A percentile compares a stretch with the other conserved stretches of the same genome.
These are phyloP conservation scores for Ranitomeya variabilis DNA, from an alignment of 2,113 vertebrate species.

Conservation along the genomic window DNA sequence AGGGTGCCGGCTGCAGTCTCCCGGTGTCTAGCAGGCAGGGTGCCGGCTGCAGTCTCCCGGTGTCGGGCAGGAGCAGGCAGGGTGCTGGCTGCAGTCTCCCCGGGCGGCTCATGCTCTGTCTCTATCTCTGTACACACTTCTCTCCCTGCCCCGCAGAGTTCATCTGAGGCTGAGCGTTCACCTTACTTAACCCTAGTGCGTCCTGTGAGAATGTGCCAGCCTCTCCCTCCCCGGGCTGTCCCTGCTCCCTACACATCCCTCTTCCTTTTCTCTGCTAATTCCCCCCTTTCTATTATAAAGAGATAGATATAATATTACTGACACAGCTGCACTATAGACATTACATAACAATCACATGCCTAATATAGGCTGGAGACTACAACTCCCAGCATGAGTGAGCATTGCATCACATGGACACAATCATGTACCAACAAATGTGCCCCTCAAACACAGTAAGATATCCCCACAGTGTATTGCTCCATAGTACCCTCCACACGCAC, in stretches of 20 bases:
- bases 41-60: not conserved
- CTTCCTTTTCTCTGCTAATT: not conserved
- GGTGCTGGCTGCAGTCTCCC: constrained; percentile 15
- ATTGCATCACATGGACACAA: not conserved
- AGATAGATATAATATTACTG: constrained; percentile 5
- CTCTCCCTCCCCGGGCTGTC: constrained; percentile 45
- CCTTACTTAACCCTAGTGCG: constrained; percentile 52
- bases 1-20: not conserved
- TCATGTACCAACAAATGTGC: not conserved
- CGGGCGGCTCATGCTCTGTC: constrained; percentile 10
- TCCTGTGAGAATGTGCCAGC: constrained; percentile 32
- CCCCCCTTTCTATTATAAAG: not conserved
- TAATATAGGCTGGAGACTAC: not conserved
- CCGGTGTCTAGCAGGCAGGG: not conserved
- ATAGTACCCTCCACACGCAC: too few relatives aligned
- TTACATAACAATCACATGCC: not conserved
- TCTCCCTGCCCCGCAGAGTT: constrained; percentile 51
- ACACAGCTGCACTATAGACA: not conserved
- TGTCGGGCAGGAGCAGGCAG: not conserved
- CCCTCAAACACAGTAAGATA: too few relatives aligned
- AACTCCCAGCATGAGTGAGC: not conserved
- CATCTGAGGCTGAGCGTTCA: constrained; percentile 36
- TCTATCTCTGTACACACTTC: constrained; percentile 9
- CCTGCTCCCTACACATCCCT: constrained; percentile 20
- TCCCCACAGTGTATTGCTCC: too few relatives aligned